A percentile compares a stretch with the other conserved stretches of the same genome.
Evolutionary conservation across 2,113 vertebrate genomes (phyloP).

Genomic region (Mormyrus lacerda): DNA sequence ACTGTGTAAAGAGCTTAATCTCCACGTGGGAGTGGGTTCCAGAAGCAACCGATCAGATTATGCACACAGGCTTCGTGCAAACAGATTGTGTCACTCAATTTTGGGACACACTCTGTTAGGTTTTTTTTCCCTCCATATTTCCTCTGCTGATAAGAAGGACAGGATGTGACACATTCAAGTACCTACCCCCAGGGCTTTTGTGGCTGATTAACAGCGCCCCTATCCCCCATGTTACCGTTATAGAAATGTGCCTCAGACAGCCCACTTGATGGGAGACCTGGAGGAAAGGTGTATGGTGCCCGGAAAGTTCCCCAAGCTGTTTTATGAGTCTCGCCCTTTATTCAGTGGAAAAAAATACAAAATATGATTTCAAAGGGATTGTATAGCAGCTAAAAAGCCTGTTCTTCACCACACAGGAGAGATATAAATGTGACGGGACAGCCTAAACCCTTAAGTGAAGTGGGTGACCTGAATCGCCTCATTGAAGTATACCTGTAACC

Average conservation of each 20-base stretch:
- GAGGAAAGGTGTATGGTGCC: background rate
- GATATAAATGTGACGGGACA: background rate
- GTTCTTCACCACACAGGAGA: background rate
- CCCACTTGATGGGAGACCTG: background rate
- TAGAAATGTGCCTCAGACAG: background rate
- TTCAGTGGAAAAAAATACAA: background rate
- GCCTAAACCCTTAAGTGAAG: background rate
- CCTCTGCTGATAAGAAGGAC: background rate
- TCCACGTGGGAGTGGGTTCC: slow-evolving; percentile 25
- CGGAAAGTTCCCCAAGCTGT: background rate
- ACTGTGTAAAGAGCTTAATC: slow-evolving; percentile 44
- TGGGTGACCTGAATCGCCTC: background rate
- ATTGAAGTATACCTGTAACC: background rate
- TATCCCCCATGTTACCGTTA: background rate
- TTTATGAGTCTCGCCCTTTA: background rate
- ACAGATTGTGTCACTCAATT: slow-evolving; percentile 32
- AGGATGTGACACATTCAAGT: background rate
- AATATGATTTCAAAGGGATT: background rate
- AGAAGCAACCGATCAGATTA: slow-evolving; percentile 42
- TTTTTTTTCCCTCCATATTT: background rate
- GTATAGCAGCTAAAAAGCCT: background rate
- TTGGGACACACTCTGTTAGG: slow-evolving; percentile 3
- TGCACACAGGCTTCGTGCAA: slow-evolving; percentile 35
- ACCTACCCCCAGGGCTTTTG: background rate
- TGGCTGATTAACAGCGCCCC: background rate